Percentiles rank a stretch among this genome's conserved stretches.
These are phyloP conservation scores for Solen grandis DNA, from an alignment of 1,140 invertebrate species.

Conservation along the genomic window DNA sequence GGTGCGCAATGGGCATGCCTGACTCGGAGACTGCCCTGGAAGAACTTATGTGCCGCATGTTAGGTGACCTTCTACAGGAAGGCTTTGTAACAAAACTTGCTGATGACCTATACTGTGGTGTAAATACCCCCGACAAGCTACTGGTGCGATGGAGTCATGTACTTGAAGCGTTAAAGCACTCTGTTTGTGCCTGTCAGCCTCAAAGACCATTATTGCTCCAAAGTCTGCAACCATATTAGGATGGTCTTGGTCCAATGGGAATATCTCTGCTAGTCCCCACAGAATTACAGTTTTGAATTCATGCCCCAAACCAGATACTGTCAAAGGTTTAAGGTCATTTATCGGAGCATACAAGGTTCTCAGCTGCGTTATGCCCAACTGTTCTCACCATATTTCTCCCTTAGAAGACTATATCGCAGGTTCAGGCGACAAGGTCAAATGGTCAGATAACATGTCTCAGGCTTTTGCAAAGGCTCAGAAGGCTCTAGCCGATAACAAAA, in stretches of 20 bases:
- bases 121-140: constrained; percentile 31
- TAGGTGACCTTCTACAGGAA: constrained; percentile 62
- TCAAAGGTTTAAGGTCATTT: too few relatives aligned
- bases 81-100: constrained; percentile 54
- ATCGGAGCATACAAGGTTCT: too few relatives aligned
- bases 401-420: too few relatives aligned
- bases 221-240: constrained; percentile 43
- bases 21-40: constrained; percentile 65
- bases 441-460: too few relatives aligned
- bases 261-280: too few relatives aligned
- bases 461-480: constrained; percentile 49
- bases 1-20: constrained; percentile 61
- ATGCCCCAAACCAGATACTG: too few relatives aligned
- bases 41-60: constrained; percentile 60
- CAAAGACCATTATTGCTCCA: constrained; percentile 39
- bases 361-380: too few relatives aligned
- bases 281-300: too few relatives aligned
- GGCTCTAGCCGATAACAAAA: constrained; percentile 25
- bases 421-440: too few relatives aligned
- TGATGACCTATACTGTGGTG: constrained; percentile 49
- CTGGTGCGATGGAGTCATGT: constrained; percentile 31
- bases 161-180: constrained; percentile 22
- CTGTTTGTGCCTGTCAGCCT: constrained; percentile 20
- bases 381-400: too few relatives aligned
- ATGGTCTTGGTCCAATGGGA: too few relatives aligned